These are phyloP conservation scores for Platycheirus rosarum DNA, from an alignment of 2,888 invertebrate species.

Conservation along the genomic window DNA sequence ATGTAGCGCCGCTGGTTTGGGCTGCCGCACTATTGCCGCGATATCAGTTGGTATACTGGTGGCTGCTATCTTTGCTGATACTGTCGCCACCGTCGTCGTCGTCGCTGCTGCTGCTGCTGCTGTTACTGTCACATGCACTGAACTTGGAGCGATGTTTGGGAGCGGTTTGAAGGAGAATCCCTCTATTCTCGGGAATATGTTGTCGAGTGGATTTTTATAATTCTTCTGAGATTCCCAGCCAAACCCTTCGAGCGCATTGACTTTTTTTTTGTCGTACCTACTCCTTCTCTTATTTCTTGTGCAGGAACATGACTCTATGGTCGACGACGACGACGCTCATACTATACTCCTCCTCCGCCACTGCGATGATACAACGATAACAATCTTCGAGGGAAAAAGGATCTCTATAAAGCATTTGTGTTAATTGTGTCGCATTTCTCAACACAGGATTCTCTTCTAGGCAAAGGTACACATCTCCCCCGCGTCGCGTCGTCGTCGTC, in stretches of 20 bases:
- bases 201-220: constrained; percentile 71
- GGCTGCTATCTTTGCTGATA: constrained; percentile 73
- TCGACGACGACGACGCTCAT: constrained; percentile 8
- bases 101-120: constrained; percentile 42
- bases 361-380: constrained; percentile 51
- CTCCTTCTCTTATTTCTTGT: neutral
- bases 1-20: constrained; percentile 73
- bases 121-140: constrained; percentile 51
- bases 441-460: constrained; percentile 47
- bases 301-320: constrained; percentile 31
- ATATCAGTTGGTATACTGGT: constrained; percentile 49
- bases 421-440: constrained; percentile 76
- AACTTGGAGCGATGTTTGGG: constrained; percentile 43
- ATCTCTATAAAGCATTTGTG: constrained; percentile 76
- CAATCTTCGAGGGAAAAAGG: constrained; percentile 65
- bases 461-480: neutral
- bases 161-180: constrained; percentile 53
- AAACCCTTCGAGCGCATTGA: constrained; percentile 46
- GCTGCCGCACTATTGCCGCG: constrained; percentile 62
- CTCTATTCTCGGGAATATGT: constrained; percentile 71
- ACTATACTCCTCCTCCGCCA: constrained; percentile 64
- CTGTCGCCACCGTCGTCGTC: constrained; percentile 69
- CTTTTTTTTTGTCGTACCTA: constrained; percentile 29
- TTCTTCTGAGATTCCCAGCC: constrained; percentile 70
- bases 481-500: constrained; percentile 1